Conservation (phyloP, 35 echinoderm and acorn worm genomes). For the Ophioderma brevispina region DNA sequence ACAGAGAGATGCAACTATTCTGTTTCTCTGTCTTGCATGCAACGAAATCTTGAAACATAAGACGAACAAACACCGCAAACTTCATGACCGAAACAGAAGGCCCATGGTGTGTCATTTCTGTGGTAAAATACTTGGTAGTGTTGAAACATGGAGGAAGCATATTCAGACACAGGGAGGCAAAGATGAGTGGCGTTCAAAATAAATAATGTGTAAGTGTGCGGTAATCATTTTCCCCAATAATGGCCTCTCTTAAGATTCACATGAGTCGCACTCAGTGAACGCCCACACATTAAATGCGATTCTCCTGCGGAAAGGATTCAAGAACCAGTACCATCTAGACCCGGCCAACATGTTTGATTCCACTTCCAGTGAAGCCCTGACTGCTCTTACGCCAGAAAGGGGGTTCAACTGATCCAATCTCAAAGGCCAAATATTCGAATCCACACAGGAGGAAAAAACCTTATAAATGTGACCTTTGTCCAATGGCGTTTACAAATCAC, state of each 20-base stretch:
- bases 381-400: conserved; percentile 5
- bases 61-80: not conserved
- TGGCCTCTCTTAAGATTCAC: not conserved
- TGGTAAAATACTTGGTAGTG: not conserved
- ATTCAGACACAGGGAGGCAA: not conserved
- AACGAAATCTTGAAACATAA: not conserved
- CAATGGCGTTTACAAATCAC: conserved; percentile 17
- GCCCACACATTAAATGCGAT: not conserved
- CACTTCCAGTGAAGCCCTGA: conserved; percentile 20
- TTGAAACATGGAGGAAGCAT: not conserved
- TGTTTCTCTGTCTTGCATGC: not conserved
- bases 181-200: not conserved
- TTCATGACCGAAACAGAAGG: not conserved
- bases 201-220: not conserved
- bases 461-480: conserved; percentile 54
- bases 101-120: not conserved
- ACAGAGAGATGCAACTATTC: not conserved
- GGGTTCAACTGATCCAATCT: conserved; percentile 1
- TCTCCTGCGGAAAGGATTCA: not conserved
- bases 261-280: not conserved
- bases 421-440: conserved; percentile 23
- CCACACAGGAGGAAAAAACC: conserved; percentile 63
- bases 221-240: not conserved
- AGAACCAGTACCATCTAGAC: not conserved
- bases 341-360: conserved; percentile 23